These are phyloP conservation scores for Megalonaias nervosa DNA, from an alignment of 1,140 invertebrate genomes.

Conservation along the genomic window DNA sequence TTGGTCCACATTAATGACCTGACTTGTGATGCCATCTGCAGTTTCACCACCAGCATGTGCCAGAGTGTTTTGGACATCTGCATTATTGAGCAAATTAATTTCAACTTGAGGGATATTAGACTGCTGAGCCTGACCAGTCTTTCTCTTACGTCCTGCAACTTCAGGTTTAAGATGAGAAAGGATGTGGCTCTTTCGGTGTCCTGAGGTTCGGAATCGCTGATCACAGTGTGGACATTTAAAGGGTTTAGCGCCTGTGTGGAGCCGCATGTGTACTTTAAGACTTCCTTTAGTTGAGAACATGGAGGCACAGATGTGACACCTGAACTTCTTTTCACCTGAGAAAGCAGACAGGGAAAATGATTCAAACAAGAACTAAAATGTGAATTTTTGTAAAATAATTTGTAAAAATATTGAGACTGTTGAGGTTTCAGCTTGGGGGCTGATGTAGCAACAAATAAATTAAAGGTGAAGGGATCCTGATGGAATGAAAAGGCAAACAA, in stretches of 20 bases:
- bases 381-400: too few relatives aligned
- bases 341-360: constrained; percentile 2
- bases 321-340: constrained; percentile 67
- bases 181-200: constrained; percentile 73
- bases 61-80: neutral
- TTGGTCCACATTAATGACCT: constrained; percentile 66
- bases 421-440: too few relatives aligned
- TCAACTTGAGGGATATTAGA: neutral
- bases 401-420: too few relatives aligned
- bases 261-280: constrained; percentile 81
- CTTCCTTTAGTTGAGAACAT: constrained; percentile 71
- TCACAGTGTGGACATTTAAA: constrained; percentile 80
- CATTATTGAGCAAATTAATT: neutral
- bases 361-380: too few relatives aligned
- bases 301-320: constrained; percentile 69
- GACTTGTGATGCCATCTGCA: constrained; percentile 37
- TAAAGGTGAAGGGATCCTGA: too few relatives aligned
- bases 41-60: constrained; percentile 29
- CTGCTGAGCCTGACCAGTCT: constrained; percentile 17
- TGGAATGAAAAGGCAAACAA: too few relatives aligned
- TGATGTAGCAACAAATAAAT: too few relatives aligned
- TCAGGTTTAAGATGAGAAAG: constrained; percentile 69
- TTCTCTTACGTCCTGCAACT: constrained; percentile 37
- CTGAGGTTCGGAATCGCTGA: constrained; percentile 76
- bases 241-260: constrained; percentile 80